Percentiles rank a stretch among this genome's conserved stretches.
These are phyloP conservation scores for Podarcis lilfordi DNA, from an alignment of 2,797 vertebrate species.

Conservation along the genomic window DNA sequence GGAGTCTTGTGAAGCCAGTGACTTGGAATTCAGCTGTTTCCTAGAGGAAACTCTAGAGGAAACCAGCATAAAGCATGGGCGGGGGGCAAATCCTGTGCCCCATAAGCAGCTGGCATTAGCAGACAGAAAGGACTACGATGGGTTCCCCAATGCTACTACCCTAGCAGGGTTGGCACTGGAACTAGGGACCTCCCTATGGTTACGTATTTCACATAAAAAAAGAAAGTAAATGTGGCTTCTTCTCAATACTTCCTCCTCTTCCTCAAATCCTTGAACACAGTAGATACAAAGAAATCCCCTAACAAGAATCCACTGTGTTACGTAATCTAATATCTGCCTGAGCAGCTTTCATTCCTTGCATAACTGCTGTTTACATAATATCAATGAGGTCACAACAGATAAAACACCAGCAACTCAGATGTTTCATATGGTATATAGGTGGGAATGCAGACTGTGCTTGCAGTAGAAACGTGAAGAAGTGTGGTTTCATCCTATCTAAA, in stretches of 20 bases:
- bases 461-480: neutral
- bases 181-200: too few species aligned
- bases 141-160: too few species aligned
- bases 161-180: too few species aligned
- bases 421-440: neutral
- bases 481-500: neutral
- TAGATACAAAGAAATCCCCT: neutral
- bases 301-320: slow-evolving; percentile 18
- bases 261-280: neutral
- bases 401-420: neutral
- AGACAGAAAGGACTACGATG: too few species aligned
- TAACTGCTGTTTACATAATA: slow-evolving; percentile 51
- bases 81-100: too few species aligned
- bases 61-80: too few species aligned
- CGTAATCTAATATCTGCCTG: slow-evolving; percentile 29
- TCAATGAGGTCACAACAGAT: neutral
- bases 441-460: neutral
- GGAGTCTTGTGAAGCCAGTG: too few species aligned
- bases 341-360: slow-evolving; percentile 49
- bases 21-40: too few species aligned
- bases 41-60: too few species aligned
- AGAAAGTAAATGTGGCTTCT: neutral
- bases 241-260: neutral
- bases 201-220: neutral
- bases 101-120: too few species aligned